These are phyloP conservation scores for Caenorhabditis sp. DNA, from an alignment of 2,888 invertebrate genomes.

Conservation along the genomic window DNA sequence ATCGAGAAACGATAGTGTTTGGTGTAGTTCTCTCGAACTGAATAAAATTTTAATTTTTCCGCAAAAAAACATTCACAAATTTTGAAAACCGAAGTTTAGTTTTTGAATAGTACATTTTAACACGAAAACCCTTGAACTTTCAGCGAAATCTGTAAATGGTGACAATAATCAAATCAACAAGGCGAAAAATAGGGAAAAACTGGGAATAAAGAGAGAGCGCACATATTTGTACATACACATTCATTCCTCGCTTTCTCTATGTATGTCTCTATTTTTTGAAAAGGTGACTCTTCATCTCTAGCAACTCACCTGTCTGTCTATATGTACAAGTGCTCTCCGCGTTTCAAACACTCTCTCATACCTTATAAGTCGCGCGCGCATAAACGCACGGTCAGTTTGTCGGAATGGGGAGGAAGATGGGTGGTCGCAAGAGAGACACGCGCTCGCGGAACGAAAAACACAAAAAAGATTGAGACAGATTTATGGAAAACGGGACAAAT, in stretches of 20 bases:
- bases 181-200: background rate
- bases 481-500: background rate
- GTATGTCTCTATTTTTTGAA: background rate
- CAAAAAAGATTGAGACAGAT: background rate
- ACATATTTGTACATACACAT: background rate
- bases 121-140: no score
- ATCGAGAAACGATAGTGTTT: no score
- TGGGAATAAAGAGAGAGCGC: background rate
- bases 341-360: background rate
- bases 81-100: no score
- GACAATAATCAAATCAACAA: background rate
- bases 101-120: no score
- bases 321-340: background rate
- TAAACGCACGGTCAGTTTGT: background rate
- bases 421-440: background rate
- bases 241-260: background rate
- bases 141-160: background rate
- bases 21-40: no score
- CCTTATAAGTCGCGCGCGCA: background rate
- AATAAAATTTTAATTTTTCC: no score
- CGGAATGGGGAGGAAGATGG: background rate
- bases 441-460: background rate
- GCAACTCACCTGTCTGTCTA: conserved; percentile 1
- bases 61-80: no score
- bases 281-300: conserved; percentile 1